Conservation (phyloP, 2,113 vertebrate genomes). For the Trachemys scripta region DNA sequence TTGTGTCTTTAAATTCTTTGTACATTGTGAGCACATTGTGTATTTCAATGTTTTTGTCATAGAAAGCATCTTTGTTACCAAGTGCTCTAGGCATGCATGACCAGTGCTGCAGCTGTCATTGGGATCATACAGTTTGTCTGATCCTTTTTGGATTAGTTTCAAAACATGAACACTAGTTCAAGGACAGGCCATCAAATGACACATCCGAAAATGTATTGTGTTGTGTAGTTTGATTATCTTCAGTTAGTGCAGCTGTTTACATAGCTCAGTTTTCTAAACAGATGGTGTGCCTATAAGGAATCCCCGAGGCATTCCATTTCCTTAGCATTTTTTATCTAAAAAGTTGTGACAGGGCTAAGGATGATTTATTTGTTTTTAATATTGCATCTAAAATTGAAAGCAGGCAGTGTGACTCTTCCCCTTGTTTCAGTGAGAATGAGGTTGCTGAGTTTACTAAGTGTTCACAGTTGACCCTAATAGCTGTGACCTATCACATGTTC, state of each 20-base stretch:
- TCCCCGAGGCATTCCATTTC: neutral
- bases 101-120: slow-evolving; percentile 38
- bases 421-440: neutral
- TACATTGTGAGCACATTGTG: neutral
- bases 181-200: neutral
- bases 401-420: neutral
- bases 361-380: neutral
- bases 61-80: slow-evolving; percentile 5
- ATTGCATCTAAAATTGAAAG: neutral
- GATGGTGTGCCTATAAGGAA: slow-evolving; percentile 4
- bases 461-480: neutral
- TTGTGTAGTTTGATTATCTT: neutral
- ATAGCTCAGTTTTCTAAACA: neutral
- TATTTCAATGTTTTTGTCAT: neutral
- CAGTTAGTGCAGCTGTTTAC: slow-evolving; percentile 9
- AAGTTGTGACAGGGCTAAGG: neutral
- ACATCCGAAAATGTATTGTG: neutral
- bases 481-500: neutral
- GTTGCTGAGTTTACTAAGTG: neutral
- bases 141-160: neutral
- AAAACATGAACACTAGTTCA: neutral
- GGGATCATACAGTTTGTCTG: neutral
- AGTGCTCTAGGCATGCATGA: neutral
- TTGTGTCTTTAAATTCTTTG: neutral
- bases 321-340: neutral